Conservation (phyloP, 2,797 vertebrate species). For the Lutjanus campechanus region DNA sequence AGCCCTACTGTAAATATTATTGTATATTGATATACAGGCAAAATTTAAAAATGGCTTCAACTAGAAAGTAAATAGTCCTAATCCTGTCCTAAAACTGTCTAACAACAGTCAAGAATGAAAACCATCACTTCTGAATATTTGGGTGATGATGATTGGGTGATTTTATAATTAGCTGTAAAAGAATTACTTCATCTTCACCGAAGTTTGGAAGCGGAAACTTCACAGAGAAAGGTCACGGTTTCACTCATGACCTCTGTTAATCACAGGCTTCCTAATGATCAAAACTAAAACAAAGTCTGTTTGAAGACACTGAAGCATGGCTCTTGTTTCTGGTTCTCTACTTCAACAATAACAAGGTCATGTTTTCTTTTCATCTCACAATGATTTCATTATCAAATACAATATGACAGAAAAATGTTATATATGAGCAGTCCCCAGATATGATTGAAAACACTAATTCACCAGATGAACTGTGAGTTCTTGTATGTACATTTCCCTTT, state of each 20-base stretch:
- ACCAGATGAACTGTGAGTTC: not conserved
- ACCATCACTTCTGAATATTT: not conserved
- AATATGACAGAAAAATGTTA: not conserved
- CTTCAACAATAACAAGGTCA: slow-evolving; percentile 2
- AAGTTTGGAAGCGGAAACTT: slow-evolving; percentile 16
- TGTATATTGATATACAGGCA: not conserved
- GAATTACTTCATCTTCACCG: slow-evolving; percentile 24
- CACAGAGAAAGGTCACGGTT: slow-evolving; percentile 11
- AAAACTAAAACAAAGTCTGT: slow-evolving; percentile 21
- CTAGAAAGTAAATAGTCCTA: not conserved
- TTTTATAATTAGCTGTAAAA: slow-evolving; percentile 25
- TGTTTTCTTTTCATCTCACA: not conserved
- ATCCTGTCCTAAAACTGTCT: not conserved
- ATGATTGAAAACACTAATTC: not conserved
- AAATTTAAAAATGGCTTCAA: not conserved
- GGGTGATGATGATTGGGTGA: no score
- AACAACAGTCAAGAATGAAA: not conserved
- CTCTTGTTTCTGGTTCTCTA: slow-evolving; percentile 6
- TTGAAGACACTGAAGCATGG: slow-evolving; percentile 7
- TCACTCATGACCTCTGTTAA: slow-evolving; percentile 25
- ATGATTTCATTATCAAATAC: not conserved
- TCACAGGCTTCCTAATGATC: slow-evolving; percentile 33
- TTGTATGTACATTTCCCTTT: no score
- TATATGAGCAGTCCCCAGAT: not conserved
- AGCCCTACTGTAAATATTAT: no score